Percentiles rank a stretch among this genome's conserved stretches.
These are phyloP conservation scores for Ylistrum balloti DNA, from an alignment of 1,140 invertebrate genomes.

Conservation along the genomic window DNA sequence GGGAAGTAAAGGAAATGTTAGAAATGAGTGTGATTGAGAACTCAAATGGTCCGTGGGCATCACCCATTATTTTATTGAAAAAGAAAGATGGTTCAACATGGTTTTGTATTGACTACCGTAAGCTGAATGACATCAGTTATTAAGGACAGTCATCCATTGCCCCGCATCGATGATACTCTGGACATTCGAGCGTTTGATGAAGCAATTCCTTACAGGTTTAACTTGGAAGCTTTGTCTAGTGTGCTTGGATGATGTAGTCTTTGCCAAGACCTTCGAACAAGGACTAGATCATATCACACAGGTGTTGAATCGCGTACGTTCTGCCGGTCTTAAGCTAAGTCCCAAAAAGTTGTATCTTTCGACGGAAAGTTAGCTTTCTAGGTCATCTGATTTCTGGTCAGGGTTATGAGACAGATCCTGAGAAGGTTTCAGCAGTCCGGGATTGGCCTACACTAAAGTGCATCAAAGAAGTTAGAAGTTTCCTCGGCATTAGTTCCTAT, in stretches of 20 bases:
- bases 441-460: background rate
- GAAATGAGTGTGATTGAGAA: constrained; percentile 47
- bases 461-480: no score
- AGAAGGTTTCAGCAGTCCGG: no score
- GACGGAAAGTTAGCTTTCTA: background rate
- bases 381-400: background rate
- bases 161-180: no score
- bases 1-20: constrained; percentile 41
- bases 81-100: no score
- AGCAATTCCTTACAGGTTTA: background rate
- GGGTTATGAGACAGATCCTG: no score
- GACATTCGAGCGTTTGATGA: background rate
- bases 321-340: background rate
- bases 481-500: no score
- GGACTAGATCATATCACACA: background rate
- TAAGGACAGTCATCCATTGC: no score
- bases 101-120: no score
- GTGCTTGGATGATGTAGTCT: background rate
- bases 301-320: background rate
- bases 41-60: constrained; percentile 43
- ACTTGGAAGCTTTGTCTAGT: no score
- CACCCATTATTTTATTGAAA: constrained; percentile 20
- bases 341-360: no score
- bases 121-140: no score
- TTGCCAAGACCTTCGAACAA: background rate